Conservation (phyloP, 2,113 vertebrate species). For the Athene noctua region DNA sequence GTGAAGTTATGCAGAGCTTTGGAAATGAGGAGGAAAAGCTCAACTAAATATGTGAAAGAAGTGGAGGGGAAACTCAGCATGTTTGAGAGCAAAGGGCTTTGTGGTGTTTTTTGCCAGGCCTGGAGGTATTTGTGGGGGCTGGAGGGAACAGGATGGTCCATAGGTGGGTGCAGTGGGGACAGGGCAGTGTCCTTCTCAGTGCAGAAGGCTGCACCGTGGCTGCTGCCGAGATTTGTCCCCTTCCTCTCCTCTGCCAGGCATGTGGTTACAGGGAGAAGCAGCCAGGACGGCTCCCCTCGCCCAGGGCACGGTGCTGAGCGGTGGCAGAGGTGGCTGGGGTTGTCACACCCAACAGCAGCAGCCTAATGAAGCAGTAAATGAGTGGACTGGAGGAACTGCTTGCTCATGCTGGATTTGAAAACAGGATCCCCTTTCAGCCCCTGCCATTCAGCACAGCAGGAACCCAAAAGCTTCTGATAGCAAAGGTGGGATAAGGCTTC, state of each 20-base stretch:
- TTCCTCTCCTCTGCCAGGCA: not conserved
- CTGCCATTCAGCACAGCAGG: not conserved
- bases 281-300: not conserved
- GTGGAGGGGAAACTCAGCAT: not conserved
- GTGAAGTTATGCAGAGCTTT: not conserved
- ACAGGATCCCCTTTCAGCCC: not conserved
- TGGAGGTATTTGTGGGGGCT: not conserved
- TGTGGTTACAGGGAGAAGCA: not conserved
- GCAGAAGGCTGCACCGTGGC: not conserved
- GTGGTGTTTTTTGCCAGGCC: not conserved
- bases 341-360: not conserved
- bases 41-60: not conserved
- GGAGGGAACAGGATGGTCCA: not conserved
- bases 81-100: not conserved
- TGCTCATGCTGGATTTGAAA: not conserved
- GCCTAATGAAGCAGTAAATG: not conserved
- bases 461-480: not conserved
- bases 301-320: rapidly evolving
- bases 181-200: too few relatives aligned
- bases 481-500: not conserved
- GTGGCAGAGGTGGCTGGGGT: not conserved
- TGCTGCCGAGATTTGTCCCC: not conserved
- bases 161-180: not conserved
- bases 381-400: not conserved
- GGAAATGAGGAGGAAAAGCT: not conserved